These are phyloP conservation scores for Bucorvus abyssinicus DNA, from an alignment of 2,797 vertebrate species.

Conservation along the genomic window DNA sequence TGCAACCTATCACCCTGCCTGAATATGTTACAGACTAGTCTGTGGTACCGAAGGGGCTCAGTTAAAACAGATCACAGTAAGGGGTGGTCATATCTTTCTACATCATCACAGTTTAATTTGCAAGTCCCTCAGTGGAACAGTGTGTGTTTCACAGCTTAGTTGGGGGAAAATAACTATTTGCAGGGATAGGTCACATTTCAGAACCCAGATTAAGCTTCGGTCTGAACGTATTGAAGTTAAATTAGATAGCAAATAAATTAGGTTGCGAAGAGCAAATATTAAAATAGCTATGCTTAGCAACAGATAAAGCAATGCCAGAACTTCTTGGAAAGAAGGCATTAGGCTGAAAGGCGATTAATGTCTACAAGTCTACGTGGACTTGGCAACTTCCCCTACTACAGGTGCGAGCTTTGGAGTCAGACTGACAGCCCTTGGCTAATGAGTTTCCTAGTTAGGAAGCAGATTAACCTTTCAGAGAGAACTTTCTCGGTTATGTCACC, in stretches of 20 bases:
- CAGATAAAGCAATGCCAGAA: background rate
- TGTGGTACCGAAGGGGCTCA: background rate
- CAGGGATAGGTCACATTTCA: background rate
- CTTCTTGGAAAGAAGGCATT: background rate
- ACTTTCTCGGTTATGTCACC: slow-evolving; percentile 2
- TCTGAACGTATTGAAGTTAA: background rate
- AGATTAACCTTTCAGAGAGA: slow-evolving; percentile 29
- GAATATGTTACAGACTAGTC: background rate
- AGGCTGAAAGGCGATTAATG: background rate
- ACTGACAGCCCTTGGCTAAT: background rate
- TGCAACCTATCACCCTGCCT: background rate
- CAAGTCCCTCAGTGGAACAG: background rate
- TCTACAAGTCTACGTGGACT: background rate
- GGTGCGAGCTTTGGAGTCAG: background rate
- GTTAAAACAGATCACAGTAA: background rate
- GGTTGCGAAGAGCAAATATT: slow-evolving; percentile 5
- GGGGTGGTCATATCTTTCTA: background rate
- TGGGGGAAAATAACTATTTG: background rate
- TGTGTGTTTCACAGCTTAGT: background rate
- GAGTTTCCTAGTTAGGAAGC: background rate
- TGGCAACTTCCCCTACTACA: background rate
- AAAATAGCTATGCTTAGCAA: background rate
- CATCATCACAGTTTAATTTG: background rate
- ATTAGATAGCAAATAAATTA: slow-evolving; percentile 5
- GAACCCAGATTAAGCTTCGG: background rate